Evolutionary conservation across 2,797 vertebrate genomes (phyloP), one percentile per base, ranked within the genome.

Genomic region (Schizopygopsis pylzovi): DNA sequence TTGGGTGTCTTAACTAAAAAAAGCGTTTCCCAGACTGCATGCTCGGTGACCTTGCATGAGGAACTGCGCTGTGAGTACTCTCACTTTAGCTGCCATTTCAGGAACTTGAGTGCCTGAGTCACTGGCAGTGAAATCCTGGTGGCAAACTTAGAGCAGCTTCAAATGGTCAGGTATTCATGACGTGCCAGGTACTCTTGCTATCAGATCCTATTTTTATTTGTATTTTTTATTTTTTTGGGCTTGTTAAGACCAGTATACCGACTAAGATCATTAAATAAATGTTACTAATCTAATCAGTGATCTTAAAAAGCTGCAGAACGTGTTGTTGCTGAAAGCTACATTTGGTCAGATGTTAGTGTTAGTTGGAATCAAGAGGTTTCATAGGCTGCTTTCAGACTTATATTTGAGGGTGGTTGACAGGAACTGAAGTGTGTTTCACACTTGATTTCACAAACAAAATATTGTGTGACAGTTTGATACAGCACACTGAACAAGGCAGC

Each of bases 31-130:
- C 28, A 54, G 15, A 71, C 65, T 70, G n/a, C 13, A 61, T 63
- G 20, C 28, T 59, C 3, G 3, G 25, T 72, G 18, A 83, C 52
- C 52, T 37, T 82, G 22, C 72, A 85, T 84, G 85, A 89, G 90
- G 90, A 90, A 90, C 72, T 85, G 43, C 28, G 22, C 43, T 65
- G 25, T n/a, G 8, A 73, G 54, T 75, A 61, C 85, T 86, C 49
- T 87, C 82, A 84, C 89, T 88, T 86, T 18, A 79, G 82, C 84
- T 79, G 39, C 25, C 20, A 20, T 88, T 88, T 90, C 22, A 87
- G 90, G 90, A 91, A 90, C 82, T 89, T 83, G 61, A 85, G 67
- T 70, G 15, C 82, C 8, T 84, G 65, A 85, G 79, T 77, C 79
- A 77, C 20, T 84, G 22, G n/a, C 28, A 59, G 79, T 85, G 78